These are phyloP conservation scores for Ceyx melanurus DNA, from an alignment of 2,113 vertebrate genomes.

Conservation along the genomic window DNA sequence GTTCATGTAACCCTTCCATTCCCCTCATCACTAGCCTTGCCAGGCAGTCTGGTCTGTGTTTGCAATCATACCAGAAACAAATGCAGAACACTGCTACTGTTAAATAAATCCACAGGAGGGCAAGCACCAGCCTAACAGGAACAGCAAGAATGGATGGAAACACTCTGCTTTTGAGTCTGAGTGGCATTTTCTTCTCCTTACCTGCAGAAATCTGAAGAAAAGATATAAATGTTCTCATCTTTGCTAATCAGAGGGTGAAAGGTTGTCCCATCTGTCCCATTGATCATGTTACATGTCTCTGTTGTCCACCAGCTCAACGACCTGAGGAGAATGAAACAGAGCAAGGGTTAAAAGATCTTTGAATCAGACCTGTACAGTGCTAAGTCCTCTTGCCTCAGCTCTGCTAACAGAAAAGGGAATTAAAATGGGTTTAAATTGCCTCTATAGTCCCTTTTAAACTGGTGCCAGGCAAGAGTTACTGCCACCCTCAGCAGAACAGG, in stretches of 20 bases:
- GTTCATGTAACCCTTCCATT: not conserved
- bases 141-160: not conserved
- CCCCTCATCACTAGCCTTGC: not conserved
- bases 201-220: constrained; percentile 96
- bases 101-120: not conserved
- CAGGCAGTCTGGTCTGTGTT: not conserved
- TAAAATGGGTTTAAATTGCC: not conserved
- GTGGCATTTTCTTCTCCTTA: constrained; percentile 38
- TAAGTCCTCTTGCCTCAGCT: not conserved
- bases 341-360: not conserved
- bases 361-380: not conserved
- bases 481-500: not conserved
- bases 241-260: constrained; percentile 88
- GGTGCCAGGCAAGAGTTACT: not conserved
- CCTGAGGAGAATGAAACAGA: constrained; percentile 59
- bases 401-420: not conserved
- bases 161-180: not conserved
- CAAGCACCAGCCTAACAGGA: not conserved
- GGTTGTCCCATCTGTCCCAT: constrained; percentile 91
- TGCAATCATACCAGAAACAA: not conserved
- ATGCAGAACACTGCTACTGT: not conserved
- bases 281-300: constrained; percentile 92
- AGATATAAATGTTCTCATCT: constrained; percentile 87
- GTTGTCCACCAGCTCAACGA: constrained; percentile 89
- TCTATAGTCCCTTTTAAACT: not conserved